A percentile compares a stretch with the other conserved stretches of the same genome.
Evolutionary conservation across 2,888 invertebrate genomes (phyloP).

Genomic region (Torymus aiolomorphi): DNA sequence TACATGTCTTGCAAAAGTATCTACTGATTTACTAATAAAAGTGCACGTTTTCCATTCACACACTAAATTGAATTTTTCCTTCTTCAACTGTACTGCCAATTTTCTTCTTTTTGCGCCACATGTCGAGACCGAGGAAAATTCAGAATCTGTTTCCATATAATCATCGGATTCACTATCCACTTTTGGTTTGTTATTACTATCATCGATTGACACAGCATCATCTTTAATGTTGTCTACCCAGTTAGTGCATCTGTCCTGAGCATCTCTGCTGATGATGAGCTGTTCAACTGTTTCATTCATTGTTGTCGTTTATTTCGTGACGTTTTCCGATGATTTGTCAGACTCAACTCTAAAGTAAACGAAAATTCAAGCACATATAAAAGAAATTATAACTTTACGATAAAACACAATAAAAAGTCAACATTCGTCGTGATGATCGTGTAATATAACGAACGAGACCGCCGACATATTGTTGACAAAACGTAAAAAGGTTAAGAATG

Average conservation of each 20-base stretch:
- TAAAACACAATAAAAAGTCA: no score
- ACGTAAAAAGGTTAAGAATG: no score
- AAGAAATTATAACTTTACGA: no score
- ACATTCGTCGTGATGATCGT: no score
- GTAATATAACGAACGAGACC: no score
- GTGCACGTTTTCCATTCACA: conserved; percentile 81
- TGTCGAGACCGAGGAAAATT: conserved; percentile 73
- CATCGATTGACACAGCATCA: conserved; percentile 46
- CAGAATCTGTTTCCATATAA: conserved; percentile 70
- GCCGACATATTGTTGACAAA: no score
- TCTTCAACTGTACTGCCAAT: conserved; percentile 65
- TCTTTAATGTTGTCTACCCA: conserved; percentile 69
- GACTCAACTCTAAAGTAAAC: no score
- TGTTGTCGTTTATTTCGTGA: not conserved
- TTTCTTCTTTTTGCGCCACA: conserved; percentile 69
- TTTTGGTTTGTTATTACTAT: conserved; percentile 58
- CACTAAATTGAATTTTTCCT: conserved; percentile 74
- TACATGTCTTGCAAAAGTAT: conserved; percentile 79
- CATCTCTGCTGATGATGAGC: conserved; percentile 65
- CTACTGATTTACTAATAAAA: conserved; percentile 74
- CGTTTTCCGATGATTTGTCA: no score
- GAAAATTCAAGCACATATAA: no score
- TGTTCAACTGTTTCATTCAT: conserved; percentile 63
- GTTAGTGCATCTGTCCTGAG: conserved; percentile 67
- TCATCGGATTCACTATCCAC: conserved; percentile 65